Conservation (phyloP, 2,797 vertebrate genomes). For the Podargus strigoides region DNA sequence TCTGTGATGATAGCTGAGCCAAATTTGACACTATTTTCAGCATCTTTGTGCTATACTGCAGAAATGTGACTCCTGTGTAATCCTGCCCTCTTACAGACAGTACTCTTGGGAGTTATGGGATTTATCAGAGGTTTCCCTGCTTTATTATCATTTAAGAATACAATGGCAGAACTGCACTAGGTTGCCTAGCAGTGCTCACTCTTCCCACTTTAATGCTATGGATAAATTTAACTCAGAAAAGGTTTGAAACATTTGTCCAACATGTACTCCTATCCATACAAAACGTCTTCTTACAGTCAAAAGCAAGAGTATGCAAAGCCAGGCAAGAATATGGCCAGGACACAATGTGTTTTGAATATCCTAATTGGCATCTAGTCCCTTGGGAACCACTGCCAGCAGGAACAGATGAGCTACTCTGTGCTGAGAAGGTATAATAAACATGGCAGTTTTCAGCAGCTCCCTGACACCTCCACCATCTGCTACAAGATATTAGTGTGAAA, state of each 20-base stretch:
- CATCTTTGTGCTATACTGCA: not conserved
- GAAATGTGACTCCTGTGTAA: rapidly evolving
- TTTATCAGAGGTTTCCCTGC: not conserved
- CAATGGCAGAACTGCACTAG: not conserved
- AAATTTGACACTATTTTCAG: not conserved
- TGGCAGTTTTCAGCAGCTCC: constrained; percentile 32
- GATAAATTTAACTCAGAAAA: not conserved
- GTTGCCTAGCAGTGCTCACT: not conserved
- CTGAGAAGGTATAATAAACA: constrained; percentile 24
- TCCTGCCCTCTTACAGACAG: not conserved
- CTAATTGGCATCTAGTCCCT: constrained; percentile 1
- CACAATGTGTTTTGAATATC: not conserved
- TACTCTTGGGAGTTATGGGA: not conserved
- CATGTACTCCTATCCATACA: not conserved
- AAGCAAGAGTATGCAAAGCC: not conserved
- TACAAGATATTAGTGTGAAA: constrained; percentile 5
- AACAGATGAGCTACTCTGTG: constrained; percentile 29
- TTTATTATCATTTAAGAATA: not conserved
- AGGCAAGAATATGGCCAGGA: not conserved
- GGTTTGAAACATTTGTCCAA: not conserved
- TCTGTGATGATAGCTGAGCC: not conserved
- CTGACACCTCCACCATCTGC: constrained; percentile 37
- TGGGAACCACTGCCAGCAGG: constrained; percentile 7
- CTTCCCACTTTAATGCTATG: not conserved
- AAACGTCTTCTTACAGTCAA: not conserved